phyloP scores from a whole-genome alignment of 2,888 invertebrate species.

The Choreutis nemorana region DNA sequence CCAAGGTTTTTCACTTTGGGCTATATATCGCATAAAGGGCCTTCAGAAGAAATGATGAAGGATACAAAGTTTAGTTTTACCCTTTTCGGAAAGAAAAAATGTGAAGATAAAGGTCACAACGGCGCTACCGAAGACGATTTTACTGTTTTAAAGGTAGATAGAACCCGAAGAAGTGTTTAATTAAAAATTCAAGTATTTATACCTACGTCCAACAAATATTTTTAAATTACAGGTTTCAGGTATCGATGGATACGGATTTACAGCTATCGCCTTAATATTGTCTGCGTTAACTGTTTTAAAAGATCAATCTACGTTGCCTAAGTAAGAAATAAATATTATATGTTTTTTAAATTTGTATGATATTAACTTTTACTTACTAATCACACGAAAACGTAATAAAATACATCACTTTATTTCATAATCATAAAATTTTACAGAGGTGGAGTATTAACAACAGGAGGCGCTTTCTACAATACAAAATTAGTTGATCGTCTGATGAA shows the following conservation, averaged over 20 bases:
- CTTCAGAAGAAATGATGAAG: conserved; percentile 22
- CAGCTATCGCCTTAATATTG: conserved; percentile 18
- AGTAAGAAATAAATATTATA: conserved; percentile 17
- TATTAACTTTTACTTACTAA: too few species aligned
- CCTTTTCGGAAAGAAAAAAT: conserved; percentile 26
- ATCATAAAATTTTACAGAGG: conserved; percentile 9
- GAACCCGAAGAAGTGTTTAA: too few species aligned
- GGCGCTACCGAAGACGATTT: conserved; percentile 10
- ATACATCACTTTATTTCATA: neutral
- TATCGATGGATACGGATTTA: conserved; percentile 23
- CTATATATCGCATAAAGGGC: conserved; percentile 29
- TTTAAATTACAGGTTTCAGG: conserved; percentile 26
- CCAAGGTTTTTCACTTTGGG: conserved; percentile 29
- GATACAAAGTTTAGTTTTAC: conserved; percentile 23
- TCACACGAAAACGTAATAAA: too few species aligned
- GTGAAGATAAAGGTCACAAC: conserved; percentile 8
- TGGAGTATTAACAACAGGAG: conserved; percentile 9
- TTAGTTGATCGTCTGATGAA: conserved; percentile 7
- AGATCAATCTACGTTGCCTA: conserved; percentile 23
- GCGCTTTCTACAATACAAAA: conserved; percentile 8
- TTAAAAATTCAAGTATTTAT: too few species aligned
- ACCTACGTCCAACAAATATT: too few species aligned
- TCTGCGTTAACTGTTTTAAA: conserved; percentile 24
- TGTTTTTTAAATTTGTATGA: conserved; percentile 1
- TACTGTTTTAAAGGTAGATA: conserved; percentile 22